These are phyloP conservation scores for Origma solitaria DNA, from an alignment of 2,113 vertebrate species.

Conservation along the genomic window DNA sequence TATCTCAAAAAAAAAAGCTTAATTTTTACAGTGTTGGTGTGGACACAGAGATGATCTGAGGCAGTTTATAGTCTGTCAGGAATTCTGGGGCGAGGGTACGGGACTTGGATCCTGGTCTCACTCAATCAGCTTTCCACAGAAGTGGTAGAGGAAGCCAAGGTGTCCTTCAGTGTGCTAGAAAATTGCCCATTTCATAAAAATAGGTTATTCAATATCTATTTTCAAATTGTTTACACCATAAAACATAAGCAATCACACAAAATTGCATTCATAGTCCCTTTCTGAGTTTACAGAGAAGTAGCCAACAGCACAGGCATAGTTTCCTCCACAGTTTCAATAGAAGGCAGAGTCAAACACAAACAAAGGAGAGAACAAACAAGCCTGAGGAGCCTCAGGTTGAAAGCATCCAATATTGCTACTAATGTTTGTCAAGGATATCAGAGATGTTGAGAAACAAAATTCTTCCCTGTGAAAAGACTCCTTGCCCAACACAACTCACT, in stretches of 20 bases:
- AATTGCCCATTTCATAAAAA: background rate
- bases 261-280: background rate
- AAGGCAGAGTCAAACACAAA: background rate
- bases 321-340: background rate
- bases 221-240: background rate
- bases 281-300: background rate
- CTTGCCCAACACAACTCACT: background rate
- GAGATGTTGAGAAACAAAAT: background rate
- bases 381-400: background rate
- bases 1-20: background rate
- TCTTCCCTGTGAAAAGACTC: background rate
- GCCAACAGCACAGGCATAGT: fast-evolving
- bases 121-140: background rate
- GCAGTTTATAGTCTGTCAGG: fast-evolving
- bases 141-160: fast-evolving
- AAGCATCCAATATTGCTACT: background rate
- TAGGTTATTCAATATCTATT: background rate
- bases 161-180: background rate
- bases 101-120: background rate
- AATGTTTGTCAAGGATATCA: background rate
- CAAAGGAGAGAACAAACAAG: background rate
- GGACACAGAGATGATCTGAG: background rate
- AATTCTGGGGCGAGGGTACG: background rate
- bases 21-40: background rate
- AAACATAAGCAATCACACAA: background rate